Evolutionary conservation across 2,797 vertebrate genomes (phyloP), one percentile per base, ranked within the genome.

Genomic region (Masticophis lateralis): DNA sequence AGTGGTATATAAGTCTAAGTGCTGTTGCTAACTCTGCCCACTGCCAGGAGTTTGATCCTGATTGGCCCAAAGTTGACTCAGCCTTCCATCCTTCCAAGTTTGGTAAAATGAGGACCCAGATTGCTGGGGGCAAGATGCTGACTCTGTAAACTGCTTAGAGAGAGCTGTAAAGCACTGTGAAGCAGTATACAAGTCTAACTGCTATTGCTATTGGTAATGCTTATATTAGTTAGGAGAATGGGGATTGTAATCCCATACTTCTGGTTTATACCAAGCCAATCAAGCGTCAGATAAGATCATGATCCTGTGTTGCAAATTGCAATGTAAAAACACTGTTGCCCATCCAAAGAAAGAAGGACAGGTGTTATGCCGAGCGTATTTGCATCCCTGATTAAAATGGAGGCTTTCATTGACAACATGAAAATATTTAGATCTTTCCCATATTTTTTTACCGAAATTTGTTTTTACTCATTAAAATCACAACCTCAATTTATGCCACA

Each of bases 381-480:
- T 89, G 87, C 47, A 89, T 63, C 63, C 43, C 47, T 91, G 90
- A 91, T 91, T 88, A 63, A 86, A 92, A 43, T 37, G 83, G 13
- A 69, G 51, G 87, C 57, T 18, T 43, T 32, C 28, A 57, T 28
- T 56, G 63, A 83, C 47, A 28, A 60, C 79, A 87, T 90, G 51
- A 74, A 92, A 92, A 94, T 92, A 89, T 94, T 94, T 94, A 88
- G 69, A 88, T 88, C 59, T 74, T 43, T 61, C 55, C 88, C 93
- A 93, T 92, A 94, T 94, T 87, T 56, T 94, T 53, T 37, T 55
- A n/a, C 53, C 18, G 55, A 90, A 90, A 56, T 61, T 91, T 93
- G 93, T 91, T 93, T 93, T 86, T 91, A 59, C 87, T 93, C 87
- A 91, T 93, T 93, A 93, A 91, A 93, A 93, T 91, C 93, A 93